These are phyloP conservation scores for Diachasma alloeum DNA, from an alignment of 1,140 invertebrate genomes.

Conservation along the genomic window DNA sequence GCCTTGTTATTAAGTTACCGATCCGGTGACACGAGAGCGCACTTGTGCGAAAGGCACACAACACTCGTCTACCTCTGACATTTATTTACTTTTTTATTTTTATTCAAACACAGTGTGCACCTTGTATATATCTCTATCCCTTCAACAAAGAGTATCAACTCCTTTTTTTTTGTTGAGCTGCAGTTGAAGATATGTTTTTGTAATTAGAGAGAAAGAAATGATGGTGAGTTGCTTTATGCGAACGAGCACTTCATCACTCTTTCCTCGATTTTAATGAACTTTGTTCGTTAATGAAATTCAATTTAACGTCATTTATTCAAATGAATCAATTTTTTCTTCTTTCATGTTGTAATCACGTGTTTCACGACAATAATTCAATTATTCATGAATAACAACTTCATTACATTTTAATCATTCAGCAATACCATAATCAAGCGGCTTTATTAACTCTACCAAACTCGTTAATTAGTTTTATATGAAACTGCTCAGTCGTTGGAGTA, in stretches of 20 bases:
- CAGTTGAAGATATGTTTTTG: background rate
- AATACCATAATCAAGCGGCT: no score
- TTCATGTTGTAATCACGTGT: no score
- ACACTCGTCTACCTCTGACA: background rate
- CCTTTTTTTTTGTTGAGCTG: background rate
- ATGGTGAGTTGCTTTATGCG: background rate
- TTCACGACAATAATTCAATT: no score
- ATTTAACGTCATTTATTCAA: no score
- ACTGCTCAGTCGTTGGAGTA: no score
- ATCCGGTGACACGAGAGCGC: conserved; percentile 8
- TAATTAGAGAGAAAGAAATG: background rate
- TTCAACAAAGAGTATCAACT: background rate
- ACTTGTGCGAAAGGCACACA: background rate
- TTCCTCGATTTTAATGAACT: no score
- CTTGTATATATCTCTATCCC: background rate
- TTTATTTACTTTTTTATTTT: background rate
- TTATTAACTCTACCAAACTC: no score
- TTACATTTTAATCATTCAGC: no score
- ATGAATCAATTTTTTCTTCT: no score
- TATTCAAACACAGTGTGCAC: background rate
- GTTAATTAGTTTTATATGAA: no score
- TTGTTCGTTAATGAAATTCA: no score
- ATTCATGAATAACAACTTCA: no score
- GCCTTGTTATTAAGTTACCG: conserved; percentile 9
- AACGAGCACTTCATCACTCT: background rate